Base-by-base conservation (phyloP, 2,888 invertebrate genomes). In the Nomada fabriciana region DNA sequence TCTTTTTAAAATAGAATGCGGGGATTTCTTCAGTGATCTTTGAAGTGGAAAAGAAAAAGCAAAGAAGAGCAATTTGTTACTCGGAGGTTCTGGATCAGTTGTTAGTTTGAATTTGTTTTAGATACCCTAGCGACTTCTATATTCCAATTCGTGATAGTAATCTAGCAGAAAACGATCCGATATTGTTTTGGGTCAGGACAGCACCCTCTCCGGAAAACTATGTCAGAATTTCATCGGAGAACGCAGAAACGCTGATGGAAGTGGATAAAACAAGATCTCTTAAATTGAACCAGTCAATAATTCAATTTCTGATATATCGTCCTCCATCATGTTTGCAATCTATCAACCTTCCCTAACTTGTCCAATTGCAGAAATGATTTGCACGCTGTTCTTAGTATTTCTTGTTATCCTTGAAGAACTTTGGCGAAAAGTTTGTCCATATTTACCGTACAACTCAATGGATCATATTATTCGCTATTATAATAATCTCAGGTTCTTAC, bases 181-280 rank as follows among this genome's bases (percentile, higher is more conserved):
- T 68, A 74, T 78, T 78, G 63, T 74, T 78, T 78, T 75, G 67
- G 78, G 75, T 78, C 63, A 69, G 47, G 63, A 68, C 13, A 68
- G 42, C 57, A 43, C n/a, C 13, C 55, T 20, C 15, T 0, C 13
- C 10, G 61, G n/a, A 50, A 47, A 67, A 29, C 47, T 13, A 29
- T 25, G 47, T 1, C 25, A 20, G 29, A 61, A 42, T 68, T 74
- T 68, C 50, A 74, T 55, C 74, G 29, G 36, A 36, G 29, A 13
- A 13, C 3, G 23, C 53, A 42, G 43, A 61, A 68, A 20, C 59
- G 43, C n/a, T 7, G 61, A 69, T 20, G 23, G 18, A 52, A 47
- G 11, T 42, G 25, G 50, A 60, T 47, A 67, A 50, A 50, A 43
- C 43, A 61, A 47, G n/a, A 55, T 55, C 75, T 20, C 5, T 70